Evolutionary conservation across 2,888 invertebrate species (phyloP).

Genomic region (Lithosia quadra): DNA sequence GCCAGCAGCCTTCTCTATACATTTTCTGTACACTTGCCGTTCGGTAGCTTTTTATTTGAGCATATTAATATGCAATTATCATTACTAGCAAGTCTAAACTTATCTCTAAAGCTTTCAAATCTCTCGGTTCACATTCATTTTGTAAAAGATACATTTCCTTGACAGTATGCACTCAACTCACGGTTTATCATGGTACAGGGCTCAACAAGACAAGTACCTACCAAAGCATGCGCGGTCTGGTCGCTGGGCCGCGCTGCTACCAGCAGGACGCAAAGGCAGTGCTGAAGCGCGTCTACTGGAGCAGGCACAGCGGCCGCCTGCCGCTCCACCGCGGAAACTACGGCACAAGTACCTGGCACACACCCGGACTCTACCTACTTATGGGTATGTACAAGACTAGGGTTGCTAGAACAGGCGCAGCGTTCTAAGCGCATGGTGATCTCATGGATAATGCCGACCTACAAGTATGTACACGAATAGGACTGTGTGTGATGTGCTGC

Average conservation of each 20-base stretch:
- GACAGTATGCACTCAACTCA: no score
- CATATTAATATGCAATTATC: no score
- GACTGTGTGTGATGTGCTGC: no score
- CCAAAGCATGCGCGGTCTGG: conserved; percentile 92
- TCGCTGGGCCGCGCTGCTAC: conserved; percentile 90
- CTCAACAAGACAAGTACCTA: conserved; percentile 92
- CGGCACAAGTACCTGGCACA: conserved; percentile 96
- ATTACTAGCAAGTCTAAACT: no score
- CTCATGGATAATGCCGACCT: neutral
- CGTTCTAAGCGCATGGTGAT: neutral
- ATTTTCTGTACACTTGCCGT: neutral
- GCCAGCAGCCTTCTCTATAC: neutral
- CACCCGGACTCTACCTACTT: conserved; percentile 96
- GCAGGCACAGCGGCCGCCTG: conserved; percentile 94
- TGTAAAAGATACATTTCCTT: no score
- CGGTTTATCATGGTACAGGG: conserved; percentile 74
- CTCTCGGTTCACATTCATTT: neutral
- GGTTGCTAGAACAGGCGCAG: neutral
- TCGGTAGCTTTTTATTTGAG: no score
- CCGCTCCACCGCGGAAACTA: conserved; percentile 93
- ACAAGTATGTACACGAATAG: no score
- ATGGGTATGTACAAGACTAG: conserved; percentile 88
- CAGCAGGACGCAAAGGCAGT: conserved; percentile 92
- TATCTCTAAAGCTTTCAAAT: neutral
- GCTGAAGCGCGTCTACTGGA: conserved; percentile 95